These are phyloP conservation scores for Erythrocercus mccallii DNA, from an alignment of 2,113 vertebrate species.

Conservation along the genomic window DNA sequence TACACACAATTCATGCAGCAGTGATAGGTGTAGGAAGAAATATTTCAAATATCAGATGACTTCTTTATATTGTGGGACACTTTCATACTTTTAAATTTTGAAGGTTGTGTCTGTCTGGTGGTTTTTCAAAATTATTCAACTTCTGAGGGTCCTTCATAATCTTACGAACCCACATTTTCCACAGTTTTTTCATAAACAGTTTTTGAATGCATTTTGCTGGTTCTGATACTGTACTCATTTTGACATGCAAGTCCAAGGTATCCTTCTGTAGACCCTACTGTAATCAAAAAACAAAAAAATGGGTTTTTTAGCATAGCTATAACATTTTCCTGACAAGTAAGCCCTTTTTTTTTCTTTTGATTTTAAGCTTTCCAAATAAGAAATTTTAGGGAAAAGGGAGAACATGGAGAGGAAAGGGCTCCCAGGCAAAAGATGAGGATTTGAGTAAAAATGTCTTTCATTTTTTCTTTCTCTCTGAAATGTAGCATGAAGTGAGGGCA, in stretches of 20 bases:
- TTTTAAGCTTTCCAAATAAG: not conserved
- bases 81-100: not conserved
- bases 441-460: not conserved
- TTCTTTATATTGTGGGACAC: not conserved
- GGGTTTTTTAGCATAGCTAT: not conserved
- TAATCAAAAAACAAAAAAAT: not conserved
- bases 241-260: not conserved
- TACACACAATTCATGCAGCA: not conserved
- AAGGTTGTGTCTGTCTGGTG: not conserved
- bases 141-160: not conserved
- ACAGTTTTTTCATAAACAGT: not conserved
- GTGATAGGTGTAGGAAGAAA: not conserved
- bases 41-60: not conserved
- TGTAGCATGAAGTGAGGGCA: not conserved
- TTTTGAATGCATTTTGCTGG: not conserved
- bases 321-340: not conserved
- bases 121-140: not conserved
- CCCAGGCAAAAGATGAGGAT: not conserved
- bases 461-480: not conserved
- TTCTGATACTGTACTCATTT: not conserved
- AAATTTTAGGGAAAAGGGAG: not conserved
- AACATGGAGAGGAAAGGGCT: not conserved
- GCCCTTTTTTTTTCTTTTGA: too few relatives aligned
- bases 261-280: not conserved
- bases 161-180: not conserved